A percentile compares a stretch with the other conserved stretches of the same genome.
phyloP scores from a whole-genome alignment of 37 sponge, comb jelly and placozoan genomes.

The Trichoplax adhaerens region DNA sequence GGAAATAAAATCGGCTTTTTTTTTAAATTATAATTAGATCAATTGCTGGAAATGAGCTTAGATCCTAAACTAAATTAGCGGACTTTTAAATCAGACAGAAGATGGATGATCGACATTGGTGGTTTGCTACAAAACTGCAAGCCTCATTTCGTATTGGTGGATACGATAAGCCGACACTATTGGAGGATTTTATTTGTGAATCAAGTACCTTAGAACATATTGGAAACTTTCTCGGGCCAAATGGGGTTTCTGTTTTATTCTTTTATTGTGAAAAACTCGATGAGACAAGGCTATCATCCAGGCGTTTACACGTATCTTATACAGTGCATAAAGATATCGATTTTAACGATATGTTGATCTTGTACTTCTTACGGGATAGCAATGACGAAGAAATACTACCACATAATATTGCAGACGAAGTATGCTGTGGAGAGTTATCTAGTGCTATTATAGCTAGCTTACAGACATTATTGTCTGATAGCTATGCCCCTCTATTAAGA shows the following conservation, averaged over 20 bases:
- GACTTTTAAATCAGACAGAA: neutral
- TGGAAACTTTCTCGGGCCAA: slow-evolving; percentile 52
- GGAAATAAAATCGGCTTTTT: neutral
- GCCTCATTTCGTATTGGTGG: slow-evolving; percentile 79
- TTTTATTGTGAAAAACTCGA: slow-evolving; percentile 50
- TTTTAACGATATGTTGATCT: slow-evolving; percentile 20
- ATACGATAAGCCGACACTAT: slow-evolving; percentile 71
- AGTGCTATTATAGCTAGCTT: neutral
- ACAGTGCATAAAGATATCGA: slow-evolving; percentile 23
- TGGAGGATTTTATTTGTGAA: slow-evolving; percentile 79
- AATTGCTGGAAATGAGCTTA: no score
- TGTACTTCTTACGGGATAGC: slow-evolving; percentile 36
- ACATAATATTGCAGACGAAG: slow-evolving; percentile 34
- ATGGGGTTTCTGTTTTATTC: slow-evolving; percentile 50
- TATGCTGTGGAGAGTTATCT: slow-evolving; percentile 61
- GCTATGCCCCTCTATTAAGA: slow-evolving; percentile 46
- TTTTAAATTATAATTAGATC: slow-evolving; percentile 1
- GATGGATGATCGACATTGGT: slow-evolving; percentile 88
- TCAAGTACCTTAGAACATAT: slow-evolving; percentile 55
- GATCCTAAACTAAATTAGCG: no score
- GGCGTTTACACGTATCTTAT: slow-evolving; percentile 26
- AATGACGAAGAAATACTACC: slow-evolving; percentile 17
- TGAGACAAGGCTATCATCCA: slow-evolving; percentile 8
- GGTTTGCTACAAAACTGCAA: slow-evolving; percentile 94
- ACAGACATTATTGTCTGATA: slow-evolving; percentile 39